phyloP scores from a whole-genome alignment of 2,797 vertebrate species.

The Sarcophilus harrisii region DNA sequence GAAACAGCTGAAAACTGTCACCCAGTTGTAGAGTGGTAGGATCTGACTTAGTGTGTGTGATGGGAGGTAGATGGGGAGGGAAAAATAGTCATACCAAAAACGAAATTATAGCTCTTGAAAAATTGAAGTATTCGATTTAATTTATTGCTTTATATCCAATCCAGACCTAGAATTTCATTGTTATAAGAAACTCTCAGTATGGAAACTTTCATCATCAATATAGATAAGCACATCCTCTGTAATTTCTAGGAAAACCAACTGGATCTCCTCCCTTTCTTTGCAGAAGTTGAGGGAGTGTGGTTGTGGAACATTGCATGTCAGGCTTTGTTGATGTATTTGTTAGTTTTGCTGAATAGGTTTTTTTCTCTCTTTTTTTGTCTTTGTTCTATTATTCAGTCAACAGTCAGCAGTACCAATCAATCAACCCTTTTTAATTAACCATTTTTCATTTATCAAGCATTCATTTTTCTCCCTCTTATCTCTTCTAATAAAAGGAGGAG shows the following conservation, averaged over 20 bases:
- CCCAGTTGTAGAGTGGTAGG: neutral
- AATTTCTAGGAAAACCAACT: neutral
- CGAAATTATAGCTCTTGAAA: neutral
- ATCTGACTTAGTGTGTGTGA: neutral
- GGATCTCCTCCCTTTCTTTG: neutral
- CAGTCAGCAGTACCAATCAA: neutral
- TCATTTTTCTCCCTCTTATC: neutral
- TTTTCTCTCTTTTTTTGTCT: neutral
- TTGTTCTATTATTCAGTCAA: neutral
- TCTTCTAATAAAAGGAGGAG: neutral
- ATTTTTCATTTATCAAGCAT: neutral
- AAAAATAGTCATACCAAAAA: neutral
- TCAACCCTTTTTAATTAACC: neutral
- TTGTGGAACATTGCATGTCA: neutral
- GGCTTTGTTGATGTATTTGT: neutral
- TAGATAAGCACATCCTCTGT: neutral
- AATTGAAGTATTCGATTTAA: neutral
- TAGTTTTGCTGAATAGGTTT: neutral
- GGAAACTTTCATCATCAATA: neutral
- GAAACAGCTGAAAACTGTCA: neutral
- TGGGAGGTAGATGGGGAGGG: neutral
- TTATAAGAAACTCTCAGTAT: neutral
- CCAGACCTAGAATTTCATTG: neutral
- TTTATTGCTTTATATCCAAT: neutral
- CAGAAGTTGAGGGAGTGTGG: neutral